Base-by-base conservation (phyloP, 2,113 vertebrate genomes). In the Vidua macroura region DNA sequence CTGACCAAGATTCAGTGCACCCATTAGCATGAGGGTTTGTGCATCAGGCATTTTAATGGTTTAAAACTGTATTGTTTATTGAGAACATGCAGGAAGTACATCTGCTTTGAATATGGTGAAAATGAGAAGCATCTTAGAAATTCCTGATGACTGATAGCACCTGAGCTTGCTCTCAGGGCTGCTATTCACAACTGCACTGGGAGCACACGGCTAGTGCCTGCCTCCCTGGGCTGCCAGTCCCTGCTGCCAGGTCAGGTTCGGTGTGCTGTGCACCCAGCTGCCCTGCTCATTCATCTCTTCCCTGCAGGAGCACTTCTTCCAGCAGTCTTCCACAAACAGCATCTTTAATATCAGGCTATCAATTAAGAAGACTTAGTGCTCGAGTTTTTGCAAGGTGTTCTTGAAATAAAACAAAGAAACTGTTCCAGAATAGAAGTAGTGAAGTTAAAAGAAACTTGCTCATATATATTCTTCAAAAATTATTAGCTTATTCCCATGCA, bases 121-220 rank as follows among this genome's bases (percentile, higher is more conserved):
- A 94, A n/a, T 37, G 11, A 70, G 28, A 11, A 0, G 3, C 62
- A 2, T n/a, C 59, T 72, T 44, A 43, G 51, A 51, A 74, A 67
- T 84, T 31, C 46, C 11, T 46, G 33, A 11, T 27, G 27, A 33
- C 9, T 4, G 4, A 11, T 4, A 23, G 64, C 30, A 52, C 43
- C 41, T 11, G 23, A 37, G 43, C 64, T 75, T 62, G 16, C 15
- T 67, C 25, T 67, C 39, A 46, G 46, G 51, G 9, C 33, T 77
- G n/a, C 46, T 33, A 0, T 27, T 77, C 55, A 3, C 49, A 68
- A 3, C 16, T 4, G 1, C 8, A 0, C 24, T 12, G 39, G 30
- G 28, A 69, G 19, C 28, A 10, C 35, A 7, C 0, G 1, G 60
- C 49, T 69, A 49, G 14, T 7, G 1, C 20, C 49, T 52, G 15